Conservation (phyloP, 2,797 vertebrate genomes). For the Darevskia mixta region DNA sequence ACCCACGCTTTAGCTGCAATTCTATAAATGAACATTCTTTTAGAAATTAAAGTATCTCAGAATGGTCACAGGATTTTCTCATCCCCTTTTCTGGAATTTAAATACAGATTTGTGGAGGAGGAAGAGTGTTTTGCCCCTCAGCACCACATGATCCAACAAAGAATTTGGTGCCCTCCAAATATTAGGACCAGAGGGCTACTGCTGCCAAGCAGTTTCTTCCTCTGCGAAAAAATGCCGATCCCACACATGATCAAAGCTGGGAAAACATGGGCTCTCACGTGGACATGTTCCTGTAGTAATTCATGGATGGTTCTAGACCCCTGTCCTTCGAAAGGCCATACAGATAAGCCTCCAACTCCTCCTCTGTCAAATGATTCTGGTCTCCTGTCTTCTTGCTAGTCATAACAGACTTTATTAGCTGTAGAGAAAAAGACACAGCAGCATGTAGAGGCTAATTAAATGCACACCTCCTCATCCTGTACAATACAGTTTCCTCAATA, state of each 20-base stretch:
- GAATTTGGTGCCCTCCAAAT: neutral
- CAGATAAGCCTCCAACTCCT: constrained; percentile 77
- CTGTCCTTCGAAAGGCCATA: constrained; percentile 75
- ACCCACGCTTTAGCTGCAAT: neutral
- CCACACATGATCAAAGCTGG: neutral
- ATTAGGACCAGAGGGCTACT: neutral
- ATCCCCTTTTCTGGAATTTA: neutral
- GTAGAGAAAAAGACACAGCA: neutral
- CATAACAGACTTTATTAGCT: constrained; percentile 74
- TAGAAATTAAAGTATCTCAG: neutral
- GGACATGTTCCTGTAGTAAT: constrained; percentile 81
- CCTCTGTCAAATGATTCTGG: constrained; percentile 58
- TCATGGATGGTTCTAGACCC: constrained; percentile 72
- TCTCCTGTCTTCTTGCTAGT: constrained; percentile 65
- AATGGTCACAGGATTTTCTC: neutral
- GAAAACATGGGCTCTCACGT: constrained; percentile 53
- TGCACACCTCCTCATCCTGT: neutral
- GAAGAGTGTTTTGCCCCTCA: neutral
- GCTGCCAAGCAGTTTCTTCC: neutral
- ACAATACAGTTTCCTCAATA: too few species aligned
- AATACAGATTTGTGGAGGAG: neutral
- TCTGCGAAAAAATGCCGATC: neutral
- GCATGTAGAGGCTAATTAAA: neutral
- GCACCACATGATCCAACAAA: neutral
- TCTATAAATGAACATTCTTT: neutral